A percentile compares a stretch with the other conserved stretches of the same genome.
Conservation (phyloP, 2,888 invertebrate species). For the Germaria angustata region DNA sequence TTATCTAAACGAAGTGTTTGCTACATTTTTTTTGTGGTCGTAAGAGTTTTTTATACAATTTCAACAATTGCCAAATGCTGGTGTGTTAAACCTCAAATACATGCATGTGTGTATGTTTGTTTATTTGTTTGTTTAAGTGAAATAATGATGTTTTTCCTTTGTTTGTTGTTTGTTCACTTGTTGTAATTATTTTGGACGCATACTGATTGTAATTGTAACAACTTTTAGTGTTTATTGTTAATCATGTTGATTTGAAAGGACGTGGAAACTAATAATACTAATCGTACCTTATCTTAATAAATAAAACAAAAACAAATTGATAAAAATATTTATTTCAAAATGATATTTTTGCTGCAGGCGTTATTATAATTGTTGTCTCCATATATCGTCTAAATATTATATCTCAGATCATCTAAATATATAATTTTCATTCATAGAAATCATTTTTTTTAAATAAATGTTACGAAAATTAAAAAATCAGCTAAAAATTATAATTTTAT, state of each 20-base stretch:
- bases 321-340: conserved; percentile 17
- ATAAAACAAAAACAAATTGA: no score
- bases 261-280: conserved; percentile 25
- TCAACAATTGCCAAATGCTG: conserved; percentile 29
- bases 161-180: conserved; percentile 45
- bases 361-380: conserved; percentile 2
- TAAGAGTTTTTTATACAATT: conserved; percentile 40
- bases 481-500: no score
- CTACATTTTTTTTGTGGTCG: conserved; percentile 18
- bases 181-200: conserved; percentile 46
- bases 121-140: conserved; percentile 43
- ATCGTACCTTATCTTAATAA: conserved; percentile 38
- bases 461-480: neutral
- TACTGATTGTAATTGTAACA: conserved; percentile 43
- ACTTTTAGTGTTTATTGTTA: conserved; percentile 20
- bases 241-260: conserved; percentile 5
- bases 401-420: no score
- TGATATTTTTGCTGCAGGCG: conserved; percentile 29
- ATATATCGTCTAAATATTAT: conserved; percentile 12
- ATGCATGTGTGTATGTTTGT: no score
- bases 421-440: no score
- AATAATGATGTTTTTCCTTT: conserved; percentile 33
- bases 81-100: conserved; percentile 50
- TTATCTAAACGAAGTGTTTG: conserved; percentile 51
- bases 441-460: neutral